Base-by-base conservation (phyloP, 2,888 invertebrate species). In the Mesorhabditis belari region DNA sequence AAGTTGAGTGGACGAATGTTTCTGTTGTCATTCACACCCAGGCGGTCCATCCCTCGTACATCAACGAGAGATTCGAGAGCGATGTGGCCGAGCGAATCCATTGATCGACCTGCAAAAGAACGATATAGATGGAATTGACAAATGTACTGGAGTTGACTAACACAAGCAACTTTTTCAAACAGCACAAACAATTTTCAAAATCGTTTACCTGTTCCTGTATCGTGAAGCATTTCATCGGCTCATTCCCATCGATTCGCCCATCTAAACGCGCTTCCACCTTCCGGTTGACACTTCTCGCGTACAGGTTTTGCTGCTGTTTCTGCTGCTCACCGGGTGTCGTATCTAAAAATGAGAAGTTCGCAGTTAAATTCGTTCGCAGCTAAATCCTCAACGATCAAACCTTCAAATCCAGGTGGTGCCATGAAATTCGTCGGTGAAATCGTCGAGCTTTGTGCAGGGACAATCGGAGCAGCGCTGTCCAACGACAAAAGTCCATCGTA, bases 1-100 rank as follows among this genome's bases (percentile, higher is more conserved):
- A 17, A 44, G 17, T n/a, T 44, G 12, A 44, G 44, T 44, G 17
- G 44, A 12, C 17, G 17, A 17, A 44, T 1, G n/a, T n/a, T 1
- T 44, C 44, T 44, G 17, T 44, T 27, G 25, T 44, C 29, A 17
- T 51, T 91, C 90, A 96, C 84, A 98, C 95, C 96, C 96, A 98
- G 80, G 96, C 91, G 83, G 95, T 96, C 96, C 96, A 98, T 81
- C 98, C 98, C 87, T 98, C 96, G 85, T 96, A 98, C 84, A 98
- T 87, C 82, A 92, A 87, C 82, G 94, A 90, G 85, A 98, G 87
- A 85, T 95, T 95, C 81, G 92, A 92, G 71, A 88, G 85, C 85
- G 88, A 89, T 74, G 88, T 91, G 74, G 98, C 94, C 85, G 96
- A 93, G 79, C 88, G 87, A 83, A 96, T 91, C 80, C 94, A 88